phyloP scores from a whole-genome alignment of 2,797 vertebrate species.

The Lemur catta region DNA sequence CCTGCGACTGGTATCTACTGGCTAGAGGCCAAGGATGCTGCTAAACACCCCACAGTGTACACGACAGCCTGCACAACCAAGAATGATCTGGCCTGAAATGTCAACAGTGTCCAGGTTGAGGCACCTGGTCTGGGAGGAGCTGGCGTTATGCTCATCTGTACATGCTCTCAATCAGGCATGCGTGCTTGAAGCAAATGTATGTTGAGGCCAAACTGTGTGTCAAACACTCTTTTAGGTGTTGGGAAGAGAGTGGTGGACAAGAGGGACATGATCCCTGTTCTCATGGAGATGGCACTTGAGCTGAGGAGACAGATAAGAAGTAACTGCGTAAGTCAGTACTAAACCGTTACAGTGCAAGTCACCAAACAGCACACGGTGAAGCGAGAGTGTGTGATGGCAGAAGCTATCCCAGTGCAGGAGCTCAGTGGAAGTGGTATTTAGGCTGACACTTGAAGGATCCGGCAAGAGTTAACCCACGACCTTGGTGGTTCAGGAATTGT shows the following conservation, averaged over 20 bases:
- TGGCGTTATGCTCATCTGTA: rapidly evolving
- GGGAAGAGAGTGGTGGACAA: neutral
- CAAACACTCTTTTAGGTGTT: neutral
- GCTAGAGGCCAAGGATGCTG: neutral
- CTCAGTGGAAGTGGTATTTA: neutral
- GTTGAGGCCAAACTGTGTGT: neutral
- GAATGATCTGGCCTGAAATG: neutral
- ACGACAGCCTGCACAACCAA: neutral
- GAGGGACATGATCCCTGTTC: neutral
- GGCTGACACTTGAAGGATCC: neutral
- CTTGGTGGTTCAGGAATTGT: neutral
- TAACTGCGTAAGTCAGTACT: neutral
- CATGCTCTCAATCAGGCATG: neutral
- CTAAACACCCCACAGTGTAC: neutral
- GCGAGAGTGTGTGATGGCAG: neutral
- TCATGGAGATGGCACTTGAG: neutral
- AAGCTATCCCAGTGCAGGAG: neutral
- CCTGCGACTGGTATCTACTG: neutral
- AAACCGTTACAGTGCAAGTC: neutral
- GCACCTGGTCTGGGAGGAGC: no score
- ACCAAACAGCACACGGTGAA: neutral
- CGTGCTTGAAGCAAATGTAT: neutral
- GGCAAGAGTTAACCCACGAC: neutral
- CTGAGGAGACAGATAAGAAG: neutral
- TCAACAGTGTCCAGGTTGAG: rapidly evolving